Evolutionary conservation across 2,888 invertebrate species (phyloP), one percentile per base, ranked within the genome.

Genomic region (Hoplodrina ambigua): DNA sequence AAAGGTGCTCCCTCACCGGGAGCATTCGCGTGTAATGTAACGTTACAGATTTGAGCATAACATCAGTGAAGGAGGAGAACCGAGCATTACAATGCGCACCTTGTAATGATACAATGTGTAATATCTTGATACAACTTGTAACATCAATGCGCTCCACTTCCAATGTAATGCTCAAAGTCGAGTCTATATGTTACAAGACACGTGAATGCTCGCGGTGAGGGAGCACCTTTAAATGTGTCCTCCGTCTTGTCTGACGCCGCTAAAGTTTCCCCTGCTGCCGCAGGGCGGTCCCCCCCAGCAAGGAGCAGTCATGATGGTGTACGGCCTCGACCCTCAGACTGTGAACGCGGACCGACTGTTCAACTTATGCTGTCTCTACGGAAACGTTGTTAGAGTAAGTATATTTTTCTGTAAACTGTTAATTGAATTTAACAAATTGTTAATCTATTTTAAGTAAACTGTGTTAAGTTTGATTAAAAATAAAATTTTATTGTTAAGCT

Each of bases 311-410:
- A 98, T 99, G 96, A 99, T 99, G 99, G 99, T 99, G 69, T 99
- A 99, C 95, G 99, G 99, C 4, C 96, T 99, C 79, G 98, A 99
- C 92, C 98, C 98, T 67, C 97, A 98, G 87, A 98, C 98, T 87
- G 98, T 99, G 91, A 99, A 99, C 94, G 98, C 99, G 80, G 99
- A 99, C 91, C 97, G 98, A 89, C 97, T 99, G 76, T 99, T 99
- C 97, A 99, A 99, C 96, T 96, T 99, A 87, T 98, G 99, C 96
- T 99, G 99, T 95, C 97, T 99, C 79, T 99, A 99, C 94, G 99
- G 99, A 86, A 99, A 99, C 93, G 99, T 99, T 82, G 98, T 99
- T 87, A 97, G 99, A 97, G 99, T 99, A 94, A 97, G 97, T 96
- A 64, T 41, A n/a, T 33, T 6, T 46, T 0, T 15, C 1, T 15